phyloP scores from a whole-genome alignment of 2,113 vertebrate genomes.

The Chrysochloris asiatica region DNA sequence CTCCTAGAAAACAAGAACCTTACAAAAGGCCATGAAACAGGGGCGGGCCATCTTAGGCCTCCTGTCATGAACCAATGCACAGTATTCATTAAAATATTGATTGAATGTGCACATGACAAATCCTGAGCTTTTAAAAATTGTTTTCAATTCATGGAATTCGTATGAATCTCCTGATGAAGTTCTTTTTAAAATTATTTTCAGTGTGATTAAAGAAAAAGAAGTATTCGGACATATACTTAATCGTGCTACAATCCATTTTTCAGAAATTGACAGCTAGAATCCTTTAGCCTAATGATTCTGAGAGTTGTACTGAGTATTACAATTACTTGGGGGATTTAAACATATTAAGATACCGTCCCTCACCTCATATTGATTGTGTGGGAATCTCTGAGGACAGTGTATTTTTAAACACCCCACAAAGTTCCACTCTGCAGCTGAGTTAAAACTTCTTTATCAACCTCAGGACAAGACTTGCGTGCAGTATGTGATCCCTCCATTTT shows the following conservation, averaged over 20 bases:
- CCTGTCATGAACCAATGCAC: too few relatives aligned
- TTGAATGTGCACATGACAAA: too few relatives aligned
- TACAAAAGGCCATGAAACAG: too few relatives aligned
- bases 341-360: background rate
- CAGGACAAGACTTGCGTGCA: background rate
- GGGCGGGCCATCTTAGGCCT: too few relatives aligned
- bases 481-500: background rate
- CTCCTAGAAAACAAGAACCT: too few relatives aligned
- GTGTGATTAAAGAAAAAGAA: slow-evolving; percentile 34
- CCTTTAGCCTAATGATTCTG: background rate
- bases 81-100: too few relatives aligned
- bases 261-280: background rate
- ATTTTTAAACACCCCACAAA: background rate
- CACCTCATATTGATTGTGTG: background rate
- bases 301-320: background rate
- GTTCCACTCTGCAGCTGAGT: too few relatives aligned
- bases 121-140: too few relatives aligned
- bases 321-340: background rate
- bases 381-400: background rate
- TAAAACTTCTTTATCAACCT: background rate
- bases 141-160: too few relatives aligned
- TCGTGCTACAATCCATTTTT: slow-evolving; percentile 37
- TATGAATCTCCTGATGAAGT: too few relatives aligned
- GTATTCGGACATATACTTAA: background rate
- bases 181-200: slow-evolving; percentile 3